Conservation (phyloP, 1,140 invertebrate species). For the Chrysoperla carnea region DNA sequence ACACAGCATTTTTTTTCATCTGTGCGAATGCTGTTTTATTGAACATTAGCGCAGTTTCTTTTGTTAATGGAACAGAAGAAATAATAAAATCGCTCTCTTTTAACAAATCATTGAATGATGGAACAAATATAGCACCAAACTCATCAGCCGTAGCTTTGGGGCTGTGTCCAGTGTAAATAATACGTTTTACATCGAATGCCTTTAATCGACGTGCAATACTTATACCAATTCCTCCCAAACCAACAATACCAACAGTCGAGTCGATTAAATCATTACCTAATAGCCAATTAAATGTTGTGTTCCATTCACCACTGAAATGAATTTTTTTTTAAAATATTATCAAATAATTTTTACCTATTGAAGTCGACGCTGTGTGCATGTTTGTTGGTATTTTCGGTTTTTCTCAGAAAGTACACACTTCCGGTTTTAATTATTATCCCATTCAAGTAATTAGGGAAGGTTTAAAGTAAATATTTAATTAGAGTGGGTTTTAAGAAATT, state of each 20-base stretch:
- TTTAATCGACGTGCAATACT: slow-evolving; percentile 46
- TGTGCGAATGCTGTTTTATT: slow-evolving; percentile 50
- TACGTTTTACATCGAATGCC: slow-evolving; percentile 44
- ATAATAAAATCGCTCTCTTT: slow-evolving; percentile 67
- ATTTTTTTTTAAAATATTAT: too few species aligned
- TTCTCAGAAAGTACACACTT: too few species aligned
- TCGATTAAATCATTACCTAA: slow-evolving; percentile 44
- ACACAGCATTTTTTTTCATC: slow-evolving; percentile 74
- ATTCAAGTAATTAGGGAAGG: too few species aligned
- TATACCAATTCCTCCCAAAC: slow-evolving; percentile 61
- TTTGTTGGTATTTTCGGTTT: too few species aligned
- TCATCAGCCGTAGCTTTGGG: slow-evolving; percentile 40
- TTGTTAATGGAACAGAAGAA: slow-evolving; percentile 47
- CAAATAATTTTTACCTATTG: too few species aligned
- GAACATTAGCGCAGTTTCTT: slow-evolving; percentile 61
- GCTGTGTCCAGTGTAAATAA: slow-evolving; percentile 50
- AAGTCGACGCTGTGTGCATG: too few species aligned
- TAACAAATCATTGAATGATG: slow-evolving; percentile 44
- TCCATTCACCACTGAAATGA: slow-evolving; percentile 48
- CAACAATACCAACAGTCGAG: slow-evolving; percentile 67
- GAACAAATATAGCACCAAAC: slow-evolving; percentile 46
- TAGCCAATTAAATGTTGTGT: slow-evolving; percentile 44
- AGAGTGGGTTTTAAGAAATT: too few species aligned
- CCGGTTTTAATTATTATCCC: too few species aligned
- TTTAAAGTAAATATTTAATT: too few species aligned